Conservation (phyloP, 2,888 invertebrate species). For the Trichopoda pennipes region DNA sequence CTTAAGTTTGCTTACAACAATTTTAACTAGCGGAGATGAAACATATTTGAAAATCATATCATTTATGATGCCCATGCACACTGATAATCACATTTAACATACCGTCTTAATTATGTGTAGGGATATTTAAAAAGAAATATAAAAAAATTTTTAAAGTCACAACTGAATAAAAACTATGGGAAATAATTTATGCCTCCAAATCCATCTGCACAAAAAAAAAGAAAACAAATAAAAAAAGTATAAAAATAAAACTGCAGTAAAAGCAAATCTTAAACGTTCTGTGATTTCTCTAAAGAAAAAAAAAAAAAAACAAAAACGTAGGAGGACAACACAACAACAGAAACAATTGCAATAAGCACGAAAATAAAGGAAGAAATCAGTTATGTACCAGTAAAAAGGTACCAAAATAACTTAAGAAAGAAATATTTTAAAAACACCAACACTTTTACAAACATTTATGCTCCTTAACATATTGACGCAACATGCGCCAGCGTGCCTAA, state of each 20-base stretch:
- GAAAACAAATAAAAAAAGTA: conserved; percentile 27
- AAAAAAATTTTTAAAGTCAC: conserved; percentile 58
- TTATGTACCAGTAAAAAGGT: conserved; percentile 53
- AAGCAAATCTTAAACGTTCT: conserved; percentile 54
- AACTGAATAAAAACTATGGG: conserved; percentile 74
- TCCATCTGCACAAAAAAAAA: conserved; percentile 70
- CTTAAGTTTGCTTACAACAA: too few species aligned
- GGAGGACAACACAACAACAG: conserved; percentile 59
- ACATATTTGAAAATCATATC: too few species aligned
- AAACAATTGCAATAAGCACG: conserved; percentile 52
- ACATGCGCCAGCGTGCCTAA: conserved; percentile 72
- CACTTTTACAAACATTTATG: conserved; percentile 1
- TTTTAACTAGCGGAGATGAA: too few species aligned
- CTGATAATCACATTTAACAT: background rate
- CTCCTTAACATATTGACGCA: conserved; percentile 73
- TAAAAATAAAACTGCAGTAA: conserved; percentile 52
- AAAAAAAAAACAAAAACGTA: conserved; percentile 64
- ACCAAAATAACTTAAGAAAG: conserved; percentile 60
- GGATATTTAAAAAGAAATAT: conserved; percentile 4
- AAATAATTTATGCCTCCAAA: conserved; percentile 79
- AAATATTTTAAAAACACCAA: conserved; percentile 23
- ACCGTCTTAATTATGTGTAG: background rate
- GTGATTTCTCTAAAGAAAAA: conserved; percentile 49
- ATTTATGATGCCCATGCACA: background rate
- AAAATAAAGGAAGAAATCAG: conserved; percentile 50